Conservation (phyloP, 37 sponge, comb jelly and placozoan genomes). For the Mnemiopsis leidyi region DNA sequence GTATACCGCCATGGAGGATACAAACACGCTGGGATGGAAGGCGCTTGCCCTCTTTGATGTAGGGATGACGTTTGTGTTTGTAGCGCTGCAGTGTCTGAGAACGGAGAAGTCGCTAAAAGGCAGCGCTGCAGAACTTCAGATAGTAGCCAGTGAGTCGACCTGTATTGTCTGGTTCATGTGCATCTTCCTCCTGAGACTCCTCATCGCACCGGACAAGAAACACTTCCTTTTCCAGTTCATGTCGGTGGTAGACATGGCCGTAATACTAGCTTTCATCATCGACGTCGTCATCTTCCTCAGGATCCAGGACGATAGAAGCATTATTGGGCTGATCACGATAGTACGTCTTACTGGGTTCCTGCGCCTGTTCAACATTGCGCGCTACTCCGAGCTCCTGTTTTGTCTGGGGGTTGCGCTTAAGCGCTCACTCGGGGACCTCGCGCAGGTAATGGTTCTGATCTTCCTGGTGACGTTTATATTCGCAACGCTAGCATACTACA, state of each 20-base stretch:
- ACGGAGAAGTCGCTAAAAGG: background rate
- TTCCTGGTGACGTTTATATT: constrained; percentile 46
- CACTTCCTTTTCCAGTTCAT: background rate
- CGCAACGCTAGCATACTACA: constrained; percentile 24
- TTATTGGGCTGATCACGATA: background rate
- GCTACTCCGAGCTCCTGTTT: constrained; percentile 9
- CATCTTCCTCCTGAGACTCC: constrained; percentile 16
- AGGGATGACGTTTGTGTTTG: background rate
- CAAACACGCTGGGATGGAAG: background rate
- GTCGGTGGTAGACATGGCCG: background rate
- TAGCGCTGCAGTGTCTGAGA: constrained; percentile 24
- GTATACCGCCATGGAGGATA: background rate
- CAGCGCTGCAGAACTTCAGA: background rate
- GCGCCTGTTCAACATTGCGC: constrained; percentile 31
- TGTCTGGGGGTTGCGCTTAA: constrained; percentile 28
- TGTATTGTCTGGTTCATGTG: constrained; percentile 29
- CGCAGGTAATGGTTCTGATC: constrained; percentile 29
- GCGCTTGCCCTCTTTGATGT: constrained; percentile 18
- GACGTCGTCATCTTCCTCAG: background rate
- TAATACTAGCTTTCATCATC: background rate
- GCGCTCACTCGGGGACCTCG: constrained; percentile 3
- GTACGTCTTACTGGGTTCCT: background rate
- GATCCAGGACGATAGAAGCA: background rate
- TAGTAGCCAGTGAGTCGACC: background rate
- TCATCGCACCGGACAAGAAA: background rate